Evolutionary conservation across 2,113 vertebrate species (phyloP).

Genomic region (Pelobates fuscus): DNA sequence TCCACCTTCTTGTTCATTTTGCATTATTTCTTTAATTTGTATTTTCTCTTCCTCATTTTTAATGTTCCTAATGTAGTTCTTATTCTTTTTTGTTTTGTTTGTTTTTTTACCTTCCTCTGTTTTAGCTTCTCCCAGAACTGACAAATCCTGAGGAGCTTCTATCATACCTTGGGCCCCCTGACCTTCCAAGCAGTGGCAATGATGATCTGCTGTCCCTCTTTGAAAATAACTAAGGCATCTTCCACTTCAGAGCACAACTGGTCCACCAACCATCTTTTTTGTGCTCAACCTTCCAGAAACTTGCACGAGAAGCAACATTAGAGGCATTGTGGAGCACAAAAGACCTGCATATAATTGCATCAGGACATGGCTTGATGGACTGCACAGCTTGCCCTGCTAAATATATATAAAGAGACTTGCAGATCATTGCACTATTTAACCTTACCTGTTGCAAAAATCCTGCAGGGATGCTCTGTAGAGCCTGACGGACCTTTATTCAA

Average conservation of each 20-base stretch:
- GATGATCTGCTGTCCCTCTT: constrained; percentile 94
- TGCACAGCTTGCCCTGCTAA: background rate
- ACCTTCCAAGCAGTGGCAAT: constrained; percentile 88
- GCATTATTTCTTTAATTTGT: background rate
- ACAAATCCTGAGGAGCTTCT: constrained; percentile 93
- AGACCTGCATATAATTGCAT: constrained; percentile 14
- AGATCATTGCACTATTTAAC: constrained; percentile 41
- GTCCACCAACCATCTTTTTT: background rate
- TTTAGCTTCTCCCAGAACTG: constrained; percentile 92
- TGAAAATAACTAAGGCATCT: constrained; percentile 86
- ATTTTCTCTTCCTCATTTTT: background rate
- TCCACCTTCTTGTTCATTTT: too few relatives aligned
- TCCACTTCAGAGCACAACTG: background rate
- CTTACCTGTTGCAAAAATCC: constrained; percentile 15
- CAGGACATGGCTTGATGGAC: background rate
- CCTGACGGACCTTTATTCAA: constrained; percentile 2
- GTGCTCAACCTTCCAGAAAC: constrained; percentile 14
- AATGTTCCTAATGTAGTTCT: too few relatives aligned
- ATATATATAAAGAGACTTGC: constrained; percentile 13
- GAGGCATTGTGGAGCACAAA: constrained; percentile 15
- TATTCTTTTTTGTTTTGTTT: background rate
- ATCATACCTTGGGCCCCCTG: constrained; percentile 89
- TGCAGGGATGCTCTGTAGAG: constrained; percentile 16
- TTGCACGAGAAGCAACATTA: background rate
- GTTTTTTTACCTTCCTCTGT: background rate